Base-by-base conservation (phyloP, 2,888 invertebrate species). In the Cosmia trapezina region DNA sequence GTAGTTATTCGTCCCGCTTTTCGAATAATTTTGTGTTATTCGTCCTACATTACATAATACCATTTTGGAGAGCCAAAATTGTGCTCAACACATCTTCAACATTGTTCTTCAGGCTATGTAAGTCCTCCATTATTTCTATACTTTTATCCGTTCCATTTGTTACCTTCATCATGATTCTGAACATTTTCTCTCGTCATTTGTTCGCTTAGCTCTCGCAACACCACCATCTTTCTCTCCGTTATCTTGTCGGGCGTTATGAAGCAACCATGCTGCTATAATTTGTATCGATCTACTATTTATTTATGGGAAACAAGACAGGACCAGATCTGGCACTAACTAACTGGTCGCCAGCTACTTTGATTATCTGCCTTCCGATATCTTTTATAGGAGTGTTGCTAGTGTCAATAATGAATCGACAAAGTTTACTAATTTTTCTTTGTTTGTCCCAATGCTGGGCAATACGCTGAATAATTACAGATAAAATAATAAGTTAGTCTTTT, bases 231-330 rank as follows among this genome's bases (percentile, higher is more conserved):
- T 63, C 17, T 51, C 41, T n/a, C 67, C 47, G 71, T 78, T 83
- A 83, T 88, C 71, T 80, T 47, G 65, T 54, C 83, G 87, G 86
- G 89, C 85, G 88, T 81, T 87, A 86, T 93, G 92, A 91, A 91
- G 92, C 92, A 93, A 93, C 91, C 76, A 71, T 70, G 72, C 84
- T 86, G 86, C 87, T 86, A 90, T 88, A 91, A 93, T 91, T 90
- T 91, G 91, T 92, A 91, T 88, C 89, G 87, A 86, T 86, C 76
- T 79, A 72, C 83, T 88, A 89, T 91, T 92, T 91, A 90, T 90
- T 92, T 90, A 91, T 91, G 87, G 88, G 89, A 88, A 89, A 86
- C 88, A 76, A 83, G 86, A 86, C 84, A 74, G 78, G 73, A 63
- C 83, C 33, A 64, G 80, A 74, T 59, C 83, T 37, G 57, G 67